Evolutionary conservation across 1,140 invertebrate species (phyloP).

Genomic region (Onthophagus taurus): DNA sequence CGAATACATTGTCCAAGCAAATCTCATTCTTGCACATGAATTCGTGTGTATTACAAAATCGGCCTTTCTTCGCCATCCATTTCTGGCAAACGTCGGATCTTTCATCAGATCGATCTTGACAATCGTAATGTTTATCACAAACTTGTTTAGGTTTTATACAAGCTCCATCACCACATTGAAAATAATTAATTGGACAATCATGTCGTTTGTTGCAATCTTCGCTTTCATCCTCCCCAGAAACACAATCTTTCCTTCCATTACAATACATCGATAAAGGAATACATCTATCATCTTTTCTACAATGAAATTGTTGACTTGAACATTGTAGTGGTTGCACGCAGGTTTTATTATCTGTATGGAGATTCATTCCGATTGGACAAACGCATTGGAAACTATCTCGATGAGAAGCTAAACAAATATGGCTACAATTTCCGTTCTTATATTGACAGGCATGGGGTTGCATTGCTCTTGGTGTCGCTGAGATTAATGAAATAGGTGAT

Average conservation of each 20-base stretch:
- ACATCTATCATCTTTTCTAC: constrained; percentile 50
- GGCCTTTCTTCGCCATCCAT: constrained; percentile 19
- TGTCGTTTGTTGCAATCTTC: constrained; percentile 41
- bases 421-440: constrained; percentile 61
- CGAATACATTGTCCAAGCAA: constrained; percentile 49
- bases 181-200: constrained; percentile 35
- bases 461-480: constrained; percentile 19
- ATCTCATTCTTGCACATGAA: constrained; percentile 47
- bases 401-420: constrained; percentile 54
- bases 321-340: constrained; percentile 45
- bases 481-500: constrained; percentile 9
- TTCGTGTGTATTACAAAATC: constrained; percentile 25
- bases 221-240: constrained; percentile 60
- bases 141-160: constrained; percentile 42
- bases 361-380: constrained; percentile 49
- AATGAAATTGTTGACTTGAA: constrained; percentile 42
- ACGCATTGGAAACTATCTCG: constrained; percentile 37
- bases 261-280: constrained; percentile 53
- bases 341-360: constrained; percentile 40
- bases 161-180: constrained; percentile 47
- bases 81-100: constrained; percentile 40
- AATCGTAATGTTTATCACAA: constrained; percentile 68
- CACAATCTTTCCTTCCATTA: constrained; percentile 60
- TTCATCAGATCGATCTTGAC: constrained; percentile 68
- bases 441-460: constrained; percentile 48